Conservation (phyloP, 2,888 invertebrate species). For the Protophormia terraenovae region DNA sequence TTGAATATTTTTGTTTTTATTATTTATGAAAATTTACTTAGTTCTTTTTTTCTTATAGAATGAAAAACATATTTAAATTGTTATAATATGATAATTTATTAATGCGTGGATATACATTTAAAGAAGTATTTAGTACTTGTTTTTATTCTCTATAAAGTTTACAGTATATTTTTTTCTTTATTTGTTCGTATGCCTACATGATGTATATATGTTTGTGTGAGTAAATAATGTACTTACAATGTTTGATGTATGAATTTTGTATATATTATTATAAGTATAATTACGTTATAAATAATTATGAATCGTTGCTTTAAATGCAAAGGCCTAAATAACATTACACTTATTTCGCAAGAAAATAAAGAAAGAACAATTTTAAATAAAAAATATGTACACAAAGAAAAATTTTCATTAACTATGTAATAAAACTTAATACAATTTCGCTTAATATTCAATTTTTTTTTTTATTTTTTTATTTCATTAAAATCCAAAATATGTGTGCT, state of each 20-base stretch:
- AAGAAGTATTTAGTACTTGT: no score
- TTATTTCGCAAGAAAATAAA: no score
- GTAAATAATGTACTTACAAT: not conserved
- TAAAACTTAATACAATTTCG: no score
- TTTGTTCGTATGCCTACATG: not conserved
- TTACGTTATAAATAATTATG: conserved; percentile 12
- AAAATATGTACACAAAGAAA: no score
- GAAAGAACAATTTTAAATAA: no score
- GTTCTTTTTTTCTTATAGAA: conserved; percentile 32
- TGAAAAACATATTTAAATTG: conserved; percentile 36
- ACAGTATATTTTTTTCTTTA: not conserved
- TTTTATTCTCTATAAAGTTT: not conserved
- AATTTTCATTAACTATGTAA: no score
- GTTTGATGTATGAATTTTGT: not conserved
- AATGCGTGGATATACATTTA: not conserved
- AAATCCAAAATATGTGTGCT: no score
- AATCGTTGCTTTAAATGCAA: no score
- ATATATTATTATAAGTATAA: not conserved
- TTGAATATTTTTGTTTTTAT: conserved; percentile 21
- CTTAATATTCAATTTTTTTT: no score
- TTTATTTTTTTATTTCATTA: no score
- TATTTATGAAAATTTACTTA: conserved; percentile 16
- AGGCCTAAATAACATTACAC: no score
- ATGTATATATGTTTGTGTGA: not conserved
- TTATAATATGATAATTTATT: conserved; percentile 24